Evolutionary conservation across 2,888 invertebrate genomes (phyloP), one percentile per base, ranked within the genome.

Genomic region (Nomada hirtipes): DNA sequence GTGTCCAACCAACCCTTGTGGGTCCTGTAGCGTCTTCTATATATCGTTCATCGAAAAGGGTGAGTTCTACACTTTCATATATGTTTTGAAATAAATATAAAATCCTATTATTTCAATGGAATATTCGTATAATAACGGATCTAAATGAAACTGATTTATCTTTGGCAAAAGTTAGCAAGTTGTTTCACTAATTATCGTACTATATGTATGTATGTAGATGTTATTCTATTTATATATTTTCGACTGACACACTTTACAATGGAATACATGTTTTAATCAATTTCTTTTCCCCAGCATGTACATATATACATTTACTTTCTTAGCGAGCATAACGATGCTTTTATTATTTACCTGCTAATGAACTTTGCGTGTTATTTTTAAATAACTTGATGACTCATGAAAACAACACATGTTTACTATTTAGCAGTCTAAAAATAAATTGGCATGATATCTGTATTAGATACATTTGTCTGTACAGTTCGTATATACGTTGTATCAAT

Each of bases 1-100:
- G 90, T 1, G 92, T 90, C 42, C 92, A 91, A 69, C 88, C 91
- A 61, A 88, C 89, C 63, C 89, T 92, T 64, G 91, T 90, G 60
- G 93, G 92, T 83, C 90, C 91, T 69, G 91, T 83, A 63, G 77
- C 90, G 75, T 86, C 93, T 83, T 91, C 92, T 44, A 88, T 93
- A 80, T 93, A 92, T 89, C 91, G 92, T 87, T 89, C 92, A 74
- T 89, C 92, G 44, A 91, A 91, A 86, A 90, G 92, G 89, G 93
- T 93, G 86, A 92, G 93, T 89, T 36, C 20, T 20, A 29, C n/a
- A 60, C 50, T 57, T 47, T 18, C 26, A 26, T 53, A 18, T 20
- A n/a, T n/a, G n/a, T 53, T n/a, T 18, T n/a, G 53, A 7, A 20
- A 20, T n/a, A n/a, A 20, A 18, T n/a, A 11, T 0, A 53, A 53